Evolutionary conservation across 2,797 vertebrate species (phyloP).

Genomic region (Glossophaga mutica): DNA sequence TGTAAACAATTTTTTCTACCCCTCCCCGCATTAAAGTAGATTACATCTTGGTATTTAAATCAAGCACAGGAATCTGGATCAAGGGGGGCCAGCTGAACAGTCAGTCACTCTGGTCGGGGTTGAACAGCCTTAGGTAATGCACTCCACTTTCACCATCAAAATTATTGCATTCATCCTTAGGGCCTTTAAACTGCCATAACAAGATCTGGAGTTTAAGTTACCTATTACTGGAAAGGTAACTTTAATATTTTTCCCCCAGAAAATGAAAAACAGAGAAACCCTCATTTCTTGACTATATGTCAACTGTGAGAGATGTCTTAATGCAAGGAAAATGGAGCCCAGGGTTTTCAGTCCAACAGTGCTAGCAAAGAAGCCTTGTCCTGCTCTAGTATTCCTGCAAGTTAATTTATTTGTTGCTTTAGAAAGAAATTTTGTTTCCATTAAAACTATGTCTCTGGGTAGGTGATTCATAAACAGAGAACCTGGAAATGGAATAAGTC

Average conservation of each 20-base stretch:
- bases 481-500: slow-evolving; percentile 32
- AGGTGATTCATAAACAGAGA: slow-evolving; percentile 56
- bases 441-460: slow-evolving; percentile 47
- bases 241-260: slow-evolving; percentile 33
- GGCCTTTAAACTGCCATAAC: neutral
- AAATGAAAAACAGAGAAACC: slow-evolving; percentile 54
- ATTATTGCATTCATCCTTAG: neutral
- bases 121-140: neutral
- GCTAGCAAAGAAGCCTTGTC: neutral
- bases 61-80: neutral
- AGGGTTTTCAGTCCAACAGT: neutral
- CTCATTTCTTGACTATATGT: neutral
- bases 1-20: neutral
- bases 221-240: slow-evolving; percentile 18
- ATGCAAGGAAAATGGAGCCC: slow-evolving; percentile 22
- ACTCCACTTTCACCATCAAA: neutral
- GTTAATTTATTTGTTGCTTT: slow-evolving; percentile 47
- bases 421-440: slow-evolving; percentile 53
- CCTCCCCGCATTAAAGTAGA: neutral
- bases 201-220: slow-evolving; percentile 26
- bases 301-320: neutral
- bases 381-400: neutral
- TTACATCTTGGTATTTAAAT: neutral
- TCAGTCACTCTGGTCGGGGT: neutral
- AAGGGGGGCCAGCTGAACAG: neutral